phyloP scores from a whole-genome alignment of 2,797 vertebrate genomes.

The Eulemur coronatus region DNA sequence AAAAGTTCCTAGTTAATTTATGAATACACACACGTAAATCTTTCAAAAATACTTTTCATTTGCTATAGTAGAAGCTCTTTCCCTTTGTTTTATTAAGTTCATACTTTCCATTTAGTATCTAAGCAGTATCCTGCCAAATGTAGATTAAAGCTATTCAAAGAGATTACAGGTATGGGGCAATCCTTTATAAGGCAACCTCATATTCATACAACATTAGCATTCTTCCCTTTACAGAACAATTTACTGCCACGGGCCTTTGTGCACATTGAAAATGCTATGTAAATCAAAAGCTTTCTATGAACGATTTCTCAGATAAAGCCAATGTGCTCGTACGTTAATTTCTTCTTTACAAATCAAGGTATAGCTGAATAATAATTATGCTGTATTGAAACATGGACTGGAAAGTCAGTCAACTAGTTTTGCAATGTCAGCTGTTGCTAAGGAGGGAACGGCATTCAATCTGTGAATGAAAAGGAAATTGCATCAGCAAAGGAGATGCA shows the following conservation, averaged over 20 bases:
- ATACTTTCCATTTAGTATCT: not conserved
- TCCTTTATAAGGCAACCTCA: not conserved
- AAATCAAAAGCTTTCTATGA: not conserved
- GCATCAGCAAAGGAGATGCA: not conserved
- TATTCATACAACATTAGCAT: not conserved
- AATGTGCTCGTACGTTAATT: not conserved
- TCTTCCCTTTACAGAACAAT: not conserved
- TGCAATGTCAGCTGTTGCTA: not conserved
- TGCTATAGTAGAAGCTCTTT: not conserved
- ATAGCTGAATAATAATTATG: not conserved
- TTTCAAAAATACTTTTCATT: not conserved
- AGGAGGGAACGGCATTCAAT: not conserved
- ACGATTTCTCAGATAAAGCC: not conserved
- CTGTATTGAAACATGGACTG: not conserved
- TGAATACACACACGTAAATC: not conserved
- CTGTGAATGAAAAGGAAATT: conserved; percentile 6
- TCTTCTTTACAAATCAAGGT: conserved; percentile 38
- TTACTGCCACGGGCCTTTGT: not conserved
- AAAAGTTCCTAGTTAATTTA: conserved; percentile 6
- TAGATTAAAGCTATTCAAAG: not conserved
- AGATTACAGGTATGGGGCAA: not conserved
- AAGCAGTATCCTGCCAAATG: not conserved
- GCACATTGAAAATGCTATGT: not conserved
- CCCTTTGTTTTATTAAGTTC: not conserved
- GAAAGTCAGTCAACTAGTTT: not conserved